Evolutionary conservation across 2,113 vertebrate species (phyloP).

Genomic region (Microtus pennsylvanicus): DNA sequence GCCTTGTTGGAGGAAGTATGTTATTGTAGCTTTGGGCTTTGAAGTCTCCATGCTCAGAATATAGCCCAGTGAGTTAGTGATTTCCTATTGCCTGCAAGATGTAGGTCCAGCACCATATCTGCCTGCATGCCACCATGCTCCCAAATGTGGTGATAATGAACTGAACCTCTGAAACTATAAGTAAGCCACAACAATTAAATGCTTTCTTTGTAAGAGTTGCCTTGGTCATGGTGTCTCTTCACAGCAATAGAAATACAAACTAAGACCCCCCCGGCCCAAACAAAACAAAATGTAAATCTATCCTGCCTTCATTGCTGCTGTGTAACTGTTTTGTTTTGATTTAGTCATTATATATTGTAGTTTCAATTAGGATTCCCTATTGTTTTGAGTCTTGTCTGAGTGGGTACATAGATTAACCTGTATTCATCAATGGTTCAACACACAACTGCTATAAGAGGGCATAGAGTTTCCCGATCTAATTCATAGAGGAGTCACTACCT

Average conservation of each 20-base stretch:
- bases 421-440: constrained; percentile 79
- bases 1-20: neutral
- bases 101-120: neutral
- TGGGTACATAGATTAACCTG: constrained; percentile 63
- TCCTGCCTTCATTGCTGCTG: neutral
- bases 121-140: neutral
- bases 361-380: constrained; percentile 62
- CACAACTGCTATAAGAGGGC: constrained; percentile 79
- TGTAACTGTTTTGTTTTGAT: neutral
- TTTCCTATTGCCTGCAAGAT: neutral
- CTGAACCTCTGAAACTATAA: neutral
- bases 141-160: neutral
- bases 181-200: neutral
- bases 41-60: neutral
- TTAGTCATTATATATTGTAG: neutral
- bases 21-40: neutral
- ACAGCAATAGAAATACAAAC: neutral
- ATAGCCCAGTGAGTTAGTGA: neutral
- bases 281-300: neutral
- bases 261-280: neutral
- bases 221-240: neutral
- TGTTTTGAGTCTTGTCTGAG: constrained; percentile 47
- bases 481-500: constrained; percentile 75
- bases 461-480: constrained; percentile 72
- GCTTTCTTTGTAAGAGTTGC: neutral